Conservation (phyloP, 1,140 invertebrate species). For the Bombus consobrinus region DNA sequence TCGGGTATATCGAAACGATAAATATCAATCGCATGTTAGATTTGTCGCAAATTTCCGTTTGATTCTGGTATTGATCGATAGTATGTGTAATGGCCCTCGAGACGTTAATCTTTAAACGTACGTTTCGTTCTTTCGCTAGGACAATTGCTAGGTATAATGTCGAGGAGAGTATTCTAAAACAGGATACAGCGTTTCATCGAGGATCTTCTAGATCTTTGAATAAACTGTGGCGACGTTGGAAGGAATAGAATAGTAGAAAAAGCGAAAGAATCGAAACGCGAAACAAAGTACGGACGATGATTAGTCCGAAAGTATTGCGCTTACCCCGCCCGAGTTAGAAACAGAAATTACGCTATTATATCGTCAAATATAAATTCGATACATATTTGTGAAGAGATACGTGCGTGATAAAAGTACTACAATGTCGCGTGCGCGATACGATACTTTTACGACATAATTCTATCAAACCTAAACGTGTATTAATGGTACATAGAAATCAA, state of each 20-base stretch:
- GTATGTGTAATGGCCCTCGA: neutral
- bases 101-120: neutral
- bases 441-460: conserved; percentile 34
- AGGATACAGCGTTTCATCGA: neutral
- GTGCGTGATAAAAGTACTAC: neutral
- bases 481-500: conserved; percentile 38
- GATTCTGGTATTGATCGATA: neutral
- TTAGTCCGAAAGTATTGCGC: conserved; percentile 60
- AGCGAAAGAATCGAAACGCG: conserved; percentile 24
- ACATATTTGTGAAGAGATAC: neutral
- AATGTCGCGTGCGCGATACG: conserved; percentile 1
- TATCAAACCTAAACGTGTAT: conserved; percentile 29
- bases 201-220: neutral
- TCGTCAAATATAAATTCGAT: conserved; percentile 25
- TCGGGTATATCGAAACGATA: neutral
- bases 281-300: neutral
- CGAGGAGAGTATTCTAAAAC: neutral
- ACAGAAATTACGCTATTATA: neutral
- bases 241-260: neutral
- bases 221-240: neutral
- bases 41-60: neutral
- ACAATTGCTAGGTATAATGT: neutral
- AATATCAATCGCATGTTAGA: neutral
- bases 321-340: conserved; percentile 62
- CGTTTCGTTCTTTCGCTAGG: conserved; percentile 26